Evolutionary conservation across 1,140 invertebrate genomes (phyloP), one percentile per base, ranked within the genome.

Genomic region (Diachasma alloeum): DNA sequence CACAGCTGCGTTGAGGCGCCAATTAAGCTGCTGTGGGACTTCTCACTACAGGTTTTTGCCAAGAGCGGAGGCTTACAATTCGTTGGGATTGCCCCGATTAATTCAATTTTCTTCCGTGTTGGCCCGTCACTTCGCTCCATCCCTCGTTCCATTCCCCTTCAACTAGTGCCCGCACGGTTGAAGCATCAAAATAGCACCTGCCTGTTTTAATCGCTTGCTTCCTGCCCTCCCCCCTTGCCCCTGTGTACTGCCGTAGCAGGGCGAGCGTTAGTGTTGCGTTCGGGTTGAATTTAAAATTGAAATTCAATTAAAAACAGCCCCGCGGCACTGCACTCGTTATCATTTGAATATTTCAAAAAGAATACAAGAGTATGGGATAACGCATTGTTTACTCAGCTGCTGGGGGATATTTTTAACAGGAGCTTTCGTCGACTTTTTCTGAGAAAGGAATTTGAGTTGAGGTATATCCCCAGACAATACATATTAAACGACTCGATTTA

Each of bases 211-310:
- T 22, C 59, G 59, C 22, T 31, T 63, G 24, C 59, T 59, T 19
- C 53, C 26, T 31, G 2, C 24, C 13, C 19, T 24, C 24, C 9
- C 19, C 24, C 24, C 59, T 24, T 26, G 15, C 0, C 22, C 48
- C 48, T 3, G 9, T n/a, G n/a, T 56, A 15, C 19, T 19, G n/a
- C n/a, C n/a, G n/a, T n/a, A 56, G 5, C 0, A 19, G 9, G 48
- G 15, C 5, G n/a, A 56, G n/a, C n/a, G 13, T 31, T 31, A 31
- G 31, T 59, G 53, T 59, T 59, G 13, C 68, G 17, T 42, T 39
- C 63, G 75, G 31, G 56, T 67, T 56, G 75, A 80, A 81, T 83
- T 82, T 81, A 76, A 81, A 81, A 82, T 83, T 77, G 77, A 82
- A 76, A 83, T 83, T 67, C 71, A 70, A 73, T 83, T 81, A 79